Percentiles rank a stretch among this genome's conserved stretches.
Conservation (phyloP, 2,888 invertebrate genomes). For the Stenurella melanura region DNA sequence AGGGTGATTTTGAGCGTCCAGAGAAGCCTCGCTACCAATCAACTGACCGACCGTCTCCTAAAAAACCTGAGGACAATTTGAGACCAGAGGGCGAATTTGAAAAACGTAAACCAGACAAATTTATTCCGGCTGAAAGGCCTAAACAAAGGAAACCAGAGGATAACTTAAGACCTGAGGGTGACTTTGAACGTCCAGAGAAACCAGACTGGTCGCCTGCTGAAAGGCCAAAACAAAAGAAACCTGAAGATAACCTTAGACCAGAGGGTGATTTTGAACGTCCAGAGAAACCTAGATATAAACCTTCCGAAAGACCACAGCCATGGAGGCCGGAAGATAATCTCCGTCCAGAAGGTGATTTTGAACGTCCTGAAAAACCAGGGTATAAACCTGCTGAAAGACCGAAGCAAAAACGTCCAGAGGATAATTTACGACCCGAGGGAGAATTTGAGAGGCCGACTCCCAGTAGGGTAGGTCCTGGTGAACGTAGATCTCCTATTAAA, state of each 20-base stretch:
- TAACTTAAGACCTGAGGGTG: conserved; percentile 75
- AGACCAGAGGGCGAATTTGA: conserved; percentile 70
- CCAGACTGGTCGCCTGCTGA: conserved; percentile 71
- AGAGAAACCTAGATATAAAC: conserved; percentile 67
- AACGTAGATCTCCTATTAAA: conserved; percentile 71
- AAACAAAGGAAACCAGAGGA: conserved; percentile 73
- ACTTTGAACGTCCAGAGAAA: conserved; percentile 62
- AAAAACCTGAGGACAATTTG: not conserved
- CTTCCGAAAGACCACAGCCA: conserved; percentile 69
- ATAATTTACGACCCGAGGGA: conserved; percentile 76
- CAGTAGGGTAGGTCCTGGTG: conserved; percentile 70
- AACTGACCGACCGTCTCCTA: conserved; percentile 63
- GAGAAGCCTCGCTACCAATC: conserved; percentile 70
- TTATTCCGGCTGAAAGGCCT: conserved; percentile 71
- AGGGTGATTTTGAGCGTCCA: conserved; percentile 76
- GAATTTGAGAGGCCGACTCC: conserved; percentile 52
- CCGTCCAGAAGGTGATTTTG: conserved; percentile 74
- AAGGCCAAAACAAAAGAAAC: conserved; percentile 70
- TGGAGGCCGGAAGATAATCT: conserved; percentile 74
- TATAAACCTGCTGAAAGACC: conserved; percentile 71
- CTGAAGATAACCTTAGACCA: conserved; percentile 75
- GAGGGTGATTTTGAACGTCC: conserved; percentile 76
- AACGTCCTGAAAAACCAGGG: conserved; percentile 71
- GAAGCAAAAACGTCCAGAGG: conserved; percentile 73
- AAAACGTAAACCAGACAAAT: conserved; percentile 67